phyloP scores from a whole-genome alignment of 2,113 vertebrate species.

The Eretmochelys imbricata region DNA sequence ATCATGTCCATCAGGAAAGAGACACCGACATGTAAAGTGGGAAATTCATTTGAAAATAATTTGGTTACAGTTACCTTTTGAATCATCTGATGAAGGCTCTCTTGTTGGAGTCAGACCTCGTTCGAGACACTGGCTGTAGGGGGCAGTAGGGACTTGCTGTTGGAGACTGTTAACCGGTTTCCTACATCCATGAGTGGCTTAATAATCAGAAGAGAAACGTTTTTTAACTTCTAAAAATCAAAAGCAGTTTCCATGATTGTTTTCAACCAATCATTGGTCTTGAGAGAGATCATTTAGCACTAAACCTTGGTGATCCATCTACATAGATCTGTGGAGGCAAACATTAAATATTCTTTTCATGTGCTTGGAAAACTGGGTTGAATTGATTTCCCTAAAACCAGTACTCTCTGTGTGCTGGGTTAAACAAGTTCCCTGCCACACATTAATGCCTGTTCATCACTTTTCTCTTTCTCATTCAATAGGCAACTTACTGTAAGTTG shows the following conservation, averaged over 20 bases:
- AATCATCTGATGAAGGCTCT: neutral
- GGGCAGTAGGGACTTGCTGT: neutral
- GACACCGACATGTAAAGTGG: rapidly evolving
- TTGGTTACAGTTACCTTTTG: neutral
- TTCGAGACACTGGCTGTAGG: neutral
- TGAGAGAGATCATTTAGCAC: neutral
- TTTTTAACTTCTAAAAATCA: neutral
- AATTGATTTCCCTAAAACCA: neutral
- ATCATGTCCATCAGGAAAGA: neutral
- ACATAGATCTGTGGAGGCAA: neutral
- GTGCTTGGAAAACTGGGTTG: neutral
- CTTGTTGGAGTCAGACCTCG: neutral
- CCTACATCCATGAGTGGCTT: neutral
- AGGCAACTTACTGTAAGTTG: neutral
- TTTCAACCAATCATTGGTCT: neutral
- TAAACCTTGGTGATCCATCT: neutral
- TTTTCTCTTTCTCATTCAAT: neutral
- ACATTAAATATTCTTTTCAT: neutral
- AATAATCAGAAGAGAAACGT: neutral
- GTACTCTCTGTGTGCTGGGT: neutral
- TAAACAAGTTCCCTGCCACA: neutral
- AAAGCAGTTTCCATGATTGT: neutral
- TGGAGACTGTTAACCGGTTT: neutral
- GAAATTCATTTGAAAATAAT: neutral
- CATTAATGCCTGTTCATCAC: neutral